Evolutionary conservation across 2,888 invertebrate species (phyloP), one percentile per base, ranked within the genome.

Genomic region (Oligia latruncula): DNA sequence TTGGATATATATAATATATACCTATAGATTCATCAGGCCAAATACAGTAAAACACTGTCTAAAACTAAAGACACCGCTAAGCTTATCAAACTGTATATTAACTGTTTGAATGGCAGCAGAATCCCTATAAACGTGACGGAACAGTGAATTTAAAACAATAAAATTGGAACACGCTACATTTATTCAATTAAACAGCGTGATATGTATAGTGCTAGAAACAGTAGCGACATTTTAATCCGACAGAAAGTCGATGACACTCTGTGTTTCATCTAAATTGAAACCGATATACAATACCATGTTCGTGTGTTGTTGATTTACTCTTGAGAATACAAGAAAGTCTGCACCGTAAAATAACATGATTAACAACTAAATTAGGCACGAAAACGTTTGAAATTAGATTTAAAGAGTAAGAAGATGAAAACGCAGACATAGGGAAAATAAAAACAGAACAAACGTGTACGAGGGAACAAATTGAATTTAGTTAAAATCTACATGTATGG

Each of bases 311-410:
- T n/a, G n/a, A n/a, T 23, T 66, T 49, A n/a, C 8, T 49, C 6
- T 17, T 58, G 55, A 29, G n/a, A 46, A 73, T 43, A 35, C 52
- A 71, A 29, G 43, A 17, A 29, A 35, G 4, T 6, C 6, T 5
- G 55, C 15, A 35, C 8, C 15, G 6, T 55, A 35, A n/a, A 80
- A 52, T 35, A 46, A 46, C 35, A 15, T 55, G n/a, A 55, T 20
- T 52, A 6, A 43, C 43, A 15, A 92, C 86, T 87, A 88, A 90
- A 88, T 88, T 88, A 85, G 90, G 88, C 86, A 89, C 83, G 88
- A 82, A 88, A 89, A 89, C 81, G 86, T 84, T 76, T 78, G 77
- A 85, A 89, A 91, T 91, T 89, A 89, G 87, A 91, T 91, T 90
- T 90, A 90, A 89, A 83, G 81, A 75, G 65, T 80, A 85, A 81